Base-by-base conservation (phyloP, 2,797 vertebrate species). In the Triplophysa bombifrons region DNA sequence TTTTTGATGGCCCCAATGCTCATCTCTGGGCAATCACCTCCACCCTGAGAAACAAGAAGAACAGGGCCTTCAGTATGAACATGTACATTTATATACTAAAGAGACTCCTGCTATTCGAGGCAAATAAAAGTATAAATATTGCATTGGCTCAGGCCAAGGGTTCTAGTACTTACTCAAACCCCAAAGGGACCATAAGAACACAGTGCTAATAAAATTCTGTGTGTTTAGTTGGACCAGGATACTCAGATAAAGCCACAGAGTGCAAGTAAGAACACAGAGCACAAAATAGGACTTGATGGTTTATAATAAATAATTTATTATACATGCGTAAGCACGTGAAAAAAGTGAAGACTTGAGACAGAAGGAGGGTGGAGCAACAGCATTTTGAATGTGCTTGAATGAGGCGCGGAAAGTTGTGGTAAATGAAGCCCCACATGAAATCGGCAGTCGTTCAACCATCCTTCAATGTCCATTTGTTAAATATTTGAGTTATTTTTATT, bases 11-110 rank as follows among this genome's bases (percentile, higher is more conserved):
- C 97, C 3, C 95, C 96, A 46, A 98, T 89, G 0, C 97, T 98
- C 97, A 98, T 98, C 91, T 99, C 96, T 0, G 97, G 97, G 84
- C 97, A 99, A 88, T 99, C 97, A 0, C 97, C 97, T 0, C 97
- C 97, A 0, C 97, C 97, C 97, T 99, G 86, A 11, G 65, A 48
- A 55, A 63, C 16, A 34, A 51, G 30, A 63, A 70, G 27, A 78
- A 41, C 46, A 60, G 27, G n/a, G n/a, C 4, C n/a, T 51, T 8
- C 20, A 70, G 58, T 25, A 14, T 25, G n/a, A 50, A 78, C 46
- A 71, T 55, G 19, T 16, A 78, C 34, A 70, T 65, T 72, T 78
- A 53, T 71, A 34, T 34, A 55, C 16, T 78, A 20, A 41, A 65
- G 8, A 7, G 34, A 38, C 14, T 17, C 27, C 16, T 34, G 16